phyloP scores from a whole-genome alignment of 2,113 vertebrate species.

The Paramisgurnus dabryanus region DNA sequence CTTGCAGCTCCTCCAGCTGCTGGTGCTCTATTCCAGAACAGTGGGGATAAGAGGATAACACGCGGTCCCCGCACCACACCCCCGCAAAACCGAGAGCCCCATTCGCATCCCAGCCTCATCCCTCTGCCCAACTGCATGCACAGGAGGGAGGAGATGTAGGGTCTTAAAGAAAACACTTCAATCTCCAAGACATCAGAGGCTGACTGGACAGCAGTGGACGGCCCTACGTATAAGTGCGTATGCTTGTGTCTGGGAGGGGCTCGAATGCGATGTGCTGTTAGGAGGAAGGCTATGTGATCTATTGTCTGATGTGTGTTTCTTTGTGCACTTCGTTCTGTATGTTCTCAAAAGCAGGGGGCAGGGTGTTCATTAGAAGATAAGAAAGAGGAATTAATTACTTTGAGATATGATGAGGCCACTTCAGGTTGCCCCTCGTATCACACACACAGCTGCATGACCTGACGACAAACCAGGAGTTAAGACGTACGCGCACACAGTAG shows the following conservation, averaged over 20 bases:
- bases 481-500: slow-evolving; percentile 48
- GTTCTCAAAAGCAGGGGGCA: slow-evolving; percentile 47
- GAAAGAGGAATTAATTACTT: slow-evolving; percentile 72
- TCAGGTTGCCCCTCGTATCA: slow-evolving; percentile 66
- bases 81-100: slow-evolving; percentile 75
- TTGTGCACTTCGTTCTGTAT: slow-evolving; percentile 15
- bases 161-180: slow-evolving; percentile 43
- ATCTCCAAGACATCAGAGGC: slow-evolving; percentile 49
- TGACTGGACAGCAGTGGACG: slow-evolving; percentile 28
- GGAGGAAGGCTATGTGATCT: slow-evolving; percentile 18
- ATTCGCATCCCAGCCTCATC: slow-evolving; percentile 25
- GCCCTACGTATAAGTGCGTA: slow-evolving; percentile 12
- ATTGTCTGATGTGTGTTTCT: slow-evolving; percentile 16
- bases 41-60: slow-evolving; percentile 99
- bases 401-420: slow-evolving; percentile 71
- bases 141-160: slow-evolving; percentile 23
- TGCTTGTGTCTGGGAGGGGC: slow-evolving; percentile 6
- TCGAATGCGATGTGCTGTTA: not conserved
- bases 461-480: slow-evolving; percentile 29
- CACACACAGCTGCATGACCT: slow-evolving; percentile 62
- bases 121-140: slow-evolving; percentile 20
- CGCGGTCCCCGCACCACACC: slow-evolving; percentile 86
- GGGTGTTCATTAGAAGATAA: slow-evolving; percentile 77
- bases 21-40: slow-evolving; percentile 98
- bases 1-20: slow-evolving; percentile 99